Percentiles rank a stretch among this genome's conserved stretches.
Conservation (phyloP, 2,888 invertebrate genomes). For the Temnothorax ravouxi region DNA sequence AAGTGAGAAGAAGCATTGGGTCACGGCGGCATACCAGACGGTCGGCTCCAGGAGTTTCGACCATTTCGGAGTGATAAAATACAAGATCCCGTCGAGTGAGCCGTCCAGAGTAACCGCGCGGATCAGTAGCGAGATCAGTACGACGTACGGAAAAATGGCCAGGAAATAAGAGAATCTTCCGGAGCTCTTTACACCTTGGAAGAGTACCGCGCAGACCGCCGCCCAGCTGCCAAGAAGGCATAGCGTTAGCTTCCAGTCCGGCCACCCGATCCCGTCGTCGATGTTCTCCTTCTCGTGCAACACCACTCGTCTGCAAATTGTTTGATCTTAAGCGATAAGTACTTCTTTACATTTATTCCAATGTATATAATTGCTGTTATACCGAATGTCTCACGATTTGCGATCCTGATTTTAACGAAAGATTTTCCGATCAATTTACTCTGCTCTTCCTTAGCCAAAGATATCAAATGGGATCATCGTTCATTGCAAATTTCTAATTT, state of each 20-base stretch:
- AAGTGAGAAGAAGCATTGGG: constrained; percentile 90
- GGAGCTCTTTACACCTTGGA: constrained; percentile 88
- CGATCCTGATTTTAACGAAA: neutral
- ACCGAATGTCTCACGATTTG: neutral
- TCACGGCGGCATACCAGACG: constrained; percentile 90
- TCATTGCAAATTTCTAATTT: constrained; percentile 15
- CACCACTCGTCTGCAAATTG: constrained; percentile 87
- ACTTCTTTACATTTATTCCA: neutral
- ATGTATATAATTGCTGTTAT: neutral
- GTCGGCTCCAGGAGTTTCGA: constrained; percentile 88
- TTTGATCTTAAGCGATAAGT: neutral
- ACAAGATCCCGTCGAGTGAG: constrained; percentile 89
- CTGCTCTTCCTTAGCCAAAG: neutral
- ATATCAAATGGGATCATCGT: constrained; percentile 2
- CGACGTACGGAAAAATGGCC: constrained; percentile 90
- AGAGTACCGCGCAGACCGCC: constrained; percentile 87
- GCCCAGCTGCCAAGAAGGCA: constrained; percentile 88
- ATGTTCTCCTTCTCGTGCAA: constrained; percentile 87
- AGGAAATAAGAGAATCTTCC: constrained; percentile 91
- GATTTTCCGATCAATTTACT: neutral
- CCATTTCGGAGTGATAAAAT: constrained; percentile 90
- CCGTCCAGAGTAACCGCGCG: constrained; percentile 89
- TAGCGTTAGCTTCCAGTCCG: constrained; percentile 88
- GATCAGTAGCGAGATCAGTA: constrained; percentile 88
- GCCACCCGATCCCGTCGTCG: constrained; percentile 88